phyloP scores from a whole-genome alignment of 1,140 invertebrate genomes.

The Eumeta japonica region DNA sequence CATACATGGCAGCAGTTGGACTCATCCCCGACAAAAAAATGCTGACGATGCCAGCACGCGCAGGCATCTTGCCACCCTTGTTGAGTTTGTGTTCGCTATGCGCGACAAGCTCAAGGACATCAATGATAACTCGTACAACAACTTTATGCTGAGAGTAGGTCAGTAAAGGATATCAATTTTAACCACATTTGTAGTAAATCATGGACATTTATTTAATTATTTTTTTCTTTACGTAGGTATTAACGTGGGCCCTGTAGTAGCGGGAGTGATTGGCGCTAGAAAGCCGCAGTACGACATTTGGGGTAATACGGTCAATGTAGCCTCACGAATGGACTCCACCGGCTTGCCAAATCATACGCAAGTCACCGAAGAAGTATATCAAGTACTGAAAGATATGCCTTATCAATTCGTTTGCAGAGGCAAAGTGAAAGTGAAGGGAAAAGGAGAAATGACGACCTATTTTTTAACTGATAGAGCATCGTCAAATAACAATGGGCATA shows the following conservation, averaged over 20 bases:
- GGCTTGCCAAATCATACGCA: conserved; percentile 83
- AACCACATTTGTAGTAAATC: too few species aligned
- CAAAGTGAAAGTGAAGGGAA: conserved; percentile 89
- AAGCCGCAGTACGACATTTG: conserved; percentile 97
- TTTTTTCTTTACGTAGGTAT: conserved; percentile 63
- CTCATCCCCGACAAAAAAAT: conserved; percentile 77
- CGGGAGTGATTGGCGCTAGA: conserved; percentile 89
- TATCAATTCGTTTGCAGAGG: conserved; percentile 82
- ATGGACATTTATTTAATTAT: conserved; percentile 2
- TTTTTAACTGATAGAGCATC: conserved; percentile 71
- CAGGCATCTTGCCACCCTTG: conserved; percentile 71
- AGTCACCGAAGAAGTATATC: conserved; percentile 81
- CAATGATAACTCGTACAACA: conserved; percentile 95
- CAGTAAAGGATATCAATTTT: conserved; percentile 39
- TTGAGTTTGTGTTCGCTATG: conserved; percentile 91
- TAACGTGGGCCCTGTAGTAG: conserved; percentile 89
- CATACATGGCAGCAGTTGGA: conserved; percentile 95
- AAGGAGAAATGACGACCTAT: conserved; percentile 92
- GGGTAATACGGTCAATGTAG: conserved; percentile 95
- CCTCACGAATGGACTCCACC: conserved; percentile 86
- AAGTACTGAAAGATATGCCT: conserved; percentile 68
- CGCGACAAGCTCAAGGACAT: conserved; percentile 81
- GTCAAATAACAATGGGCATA: conserved; percentile 21
- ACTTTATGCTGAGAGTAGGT: conserved; percentile 90
- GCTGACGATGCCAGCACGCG: conserved; percentile 64